Percentiles rank a stretch among this genome's conserved stretches.
These are phyloP conservation scores for Piscicola geometra DNA, from an alignment of 2,888 invertebrate genomes.

Conservation along the genomic window DNA sequence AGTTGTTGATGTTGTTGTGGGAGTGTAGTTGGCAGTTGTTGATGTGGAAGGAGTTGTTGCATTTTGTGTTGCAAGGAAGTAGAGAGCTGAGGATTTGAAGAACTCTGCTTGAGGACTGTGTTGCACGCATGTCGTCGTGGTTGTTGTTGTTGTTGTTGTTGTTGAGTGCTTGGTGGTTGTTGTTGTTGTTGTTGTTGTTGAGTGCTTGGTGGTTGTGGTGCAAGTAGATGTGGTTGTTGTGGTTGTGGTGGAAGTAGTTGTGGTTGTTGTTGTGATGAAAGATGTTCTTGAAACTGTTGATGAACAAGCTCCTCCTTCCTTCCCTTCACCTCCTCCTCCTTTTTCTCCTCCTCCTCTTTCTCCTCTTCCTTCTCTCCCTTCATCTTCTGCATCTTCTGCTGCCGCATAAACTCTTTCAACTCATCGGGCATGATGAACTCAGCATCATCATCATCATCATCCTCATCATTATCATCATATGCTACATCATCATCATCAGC, in stretches of 20 bases:
- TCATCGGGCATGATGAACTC: slow-evolving; percentile 31
- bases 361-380: neutral
- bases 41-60: neutral
- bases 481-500: no score
- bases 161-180: no score
- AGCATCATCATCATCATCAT: slow-evolving; percentile 21
- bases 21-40: no score
- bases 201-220: neutral
- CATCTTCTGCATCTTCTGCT: slow-evolving; percentile 25
- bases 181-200: neutral
- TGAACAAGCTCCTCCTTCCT: neutral
- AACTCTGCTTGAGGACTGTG: neutral
- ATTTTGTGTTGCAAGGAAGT: neutral
- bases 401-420: slow-evolving; percentile 28
- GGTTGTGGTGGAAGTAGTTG: neutral
- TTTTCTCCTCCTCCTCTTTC: neutral
- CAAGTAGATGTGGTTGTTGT: neutral
- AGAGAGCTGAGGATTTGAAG: neutral
- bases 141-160: neutral
- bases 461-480: neutral
- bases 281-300: neutral
- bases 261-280: neutral
- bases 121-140: neutral
- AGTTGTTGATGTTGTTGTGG: neutral
- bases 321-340: no score